phyloP scores from a whole-genome alignment of 2,113 vertebrate genomes.

The Numida meleagris region DNA sequence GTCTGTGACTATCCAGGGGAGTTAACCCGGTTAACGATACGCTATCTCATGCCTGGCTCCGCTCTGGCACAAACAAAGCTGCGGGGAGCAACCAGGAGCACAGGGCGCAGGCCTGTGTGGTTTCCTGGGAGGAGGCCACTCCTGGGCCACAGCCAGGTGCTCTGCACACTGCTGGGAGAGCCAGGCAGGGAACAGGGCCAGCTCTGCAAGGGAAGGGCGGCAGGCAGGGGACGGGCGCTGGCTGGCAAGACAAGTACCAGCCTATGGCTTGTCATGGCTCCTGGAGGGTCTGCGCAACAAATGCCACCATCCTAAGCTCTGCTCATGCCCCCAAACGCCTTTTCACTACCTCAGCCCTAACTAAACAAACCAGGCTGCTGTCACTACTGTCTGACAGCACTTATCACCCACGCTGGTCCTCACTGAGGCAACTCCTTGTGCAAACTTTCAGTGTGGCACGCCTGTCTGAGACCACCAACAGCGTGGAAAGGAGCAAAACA shows the following conservation, averaged over 20 bases:
- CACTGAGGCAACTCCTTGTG: not conserved
- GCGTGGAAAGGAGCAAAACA: not conserved
- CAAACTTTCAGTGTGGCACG: not conserved
- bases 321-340: not conserved
- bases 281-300: not conserved
- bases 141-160: not conserved
- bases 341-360: not conserved
- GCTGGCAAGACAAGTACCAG: not conserved
- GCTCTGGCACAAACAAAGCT: not conserved
- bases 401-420: not conserved
- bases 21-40: not conserved
- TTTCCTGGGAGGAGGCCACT: not conserved
- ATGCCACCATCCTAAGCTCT: not conserved
- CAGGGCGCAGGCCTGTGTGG: not conserved
- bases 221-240: fast-evolving
- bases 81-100: not conserved
- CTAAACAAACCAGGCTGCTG: not conserved
- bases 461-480: not conserved
- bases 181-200: not conserved
- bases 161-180: not conserved
- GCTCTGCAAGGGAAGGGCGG: not conserved
- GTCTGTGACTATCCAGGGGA: not conserved
- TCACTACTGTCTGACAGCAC: not conserved
- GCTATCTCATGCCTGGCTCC: not conserved
- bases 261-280: not conserved